Base-by-base conservation (phyloP, 2,888 invertebrate genomes). In the Hypercompe scribonia region DNA sequence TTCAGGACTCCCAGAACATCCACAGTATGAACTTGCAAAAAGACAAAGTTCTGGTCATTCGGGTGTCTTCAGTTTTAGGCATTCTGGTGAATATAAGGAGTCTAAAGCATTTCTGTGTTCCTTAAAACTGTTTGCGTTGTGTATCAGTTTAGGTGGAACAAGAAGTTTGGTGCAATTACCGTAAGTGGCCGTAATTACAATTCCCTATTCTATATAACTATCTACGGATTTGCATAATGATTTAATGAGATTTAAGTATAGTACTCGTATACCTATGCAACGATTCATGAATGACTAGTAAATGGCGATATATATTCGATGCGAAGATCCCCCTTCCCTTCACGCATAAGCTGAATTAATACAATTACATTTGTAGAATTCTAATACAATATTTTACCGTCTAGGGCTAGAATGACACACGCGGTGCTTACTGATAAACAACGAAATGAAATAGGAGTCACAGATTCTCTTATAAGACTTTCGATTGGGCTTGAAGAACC, bases 161-260 rank as follows among this genome's bases (percentile, higher is more conserved):
- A 99, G 99, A 90, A 99, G 99, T 89, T 96, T 99, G 80, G 98
- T 98, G 4, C 99, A 99, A 95, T 96, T 99, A 81, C 99, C 99
- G 98, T 98, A 95, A 97, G 97, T 97, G 11, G 18, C 54, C 21
- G 50, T 67, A 24, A 15, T 58, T 58, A 15, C n/a, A 11, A 34
- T 50, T 33, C 46, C 8, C 50, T n/a, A 50, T 24, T 36, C 5
- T 36, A 36, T 36, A 36, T 36, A 3, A 36, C 21, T 46, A 21
- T 46, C 46, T 21, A 46, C 21, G 5, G 4, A 21, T 46, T 5
- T 0, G 21, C 21, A 42, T 4, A 4, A 46, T 46, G 0, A 46
- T 21, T 50, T 24, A 50, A 50, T 50, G 8, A 50, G 5, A 10
- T 50, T 50, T 50, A 50, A 50, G 50, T 50, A 50, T 46, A 18